Conservation (phyloP, 1,140 invertebrate species). For the Coelopa frigida region DNA sequence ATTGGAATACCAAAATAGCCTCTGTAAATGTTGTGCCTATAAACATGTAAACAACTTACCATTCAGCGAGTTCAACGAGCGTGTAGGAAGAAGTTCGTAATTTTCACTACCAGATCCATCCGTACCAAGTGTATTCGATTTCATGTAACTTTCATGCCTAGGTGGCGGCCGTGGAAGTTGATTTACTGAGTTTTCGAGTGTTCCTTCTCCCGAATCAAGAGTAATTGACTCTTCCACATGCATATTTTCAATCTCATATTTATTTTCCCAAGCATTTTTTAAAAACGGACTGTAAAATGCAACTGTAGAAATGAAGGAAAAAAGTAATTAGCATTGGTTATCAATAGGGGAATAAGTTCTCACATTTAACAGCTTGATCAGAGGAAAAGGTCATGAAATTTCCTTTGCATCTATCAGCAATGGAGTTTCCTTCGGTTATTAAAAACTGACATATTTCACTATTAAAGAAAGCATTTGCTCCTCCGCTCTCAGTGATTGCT, state of each 20-base stretch:
- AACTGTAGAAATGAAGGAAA: conserved; percentile 53
- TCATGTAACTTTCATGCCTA: conserved; percentile 61
- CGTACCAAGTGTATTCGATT: conserved; percentile 41
- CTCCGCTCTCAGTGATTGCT: conserved; percentile 82
- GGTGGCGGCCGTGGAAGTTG: conserved; percentile 58
- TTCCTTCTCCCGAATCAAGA: conserved; percentile 61
- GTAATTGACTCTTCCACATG: conserved; percentile 74
- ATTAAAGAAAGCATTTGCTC: conserved; percentile 80
- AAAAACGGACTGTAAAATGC: conserved; percentile 94
- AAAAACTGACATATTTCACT: conserved; percentile 83
- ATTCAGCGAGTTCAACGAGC: conserved; percentile 47
- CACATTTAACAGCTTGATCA: conserved; percentile 43
- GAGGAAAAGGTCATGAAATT: conserved; percentile 74
- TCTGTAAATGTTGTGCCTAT: neutral
- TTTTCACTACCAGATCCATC: conserved; percentile 65
- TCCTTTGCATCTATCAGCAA: conserved; percentile 84
- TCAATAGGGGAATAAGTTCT: conserved; percentile 4
- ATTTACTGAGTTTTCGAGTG: conserved; percentile 57
- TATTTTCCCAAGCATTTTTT: conserved; percentile 92
- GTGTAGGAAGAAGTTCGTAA: conserved; percentile 65
- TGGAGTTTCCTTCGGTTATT: conserved; percentile 86
- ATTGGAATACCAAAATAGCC: neutral
- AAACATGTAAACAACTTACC: conserved; percentile 35
- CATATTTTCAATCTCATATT: conserved; percentile 90
- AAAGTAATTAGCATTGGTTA: conserved; percentile 1